Percentiles rank a stretch among this genome's conserved stretches.
Evolutionary conservation across 2,113 vertebrate species (phyloP).

Genomic region (Calyptomena viridis): DNA sequence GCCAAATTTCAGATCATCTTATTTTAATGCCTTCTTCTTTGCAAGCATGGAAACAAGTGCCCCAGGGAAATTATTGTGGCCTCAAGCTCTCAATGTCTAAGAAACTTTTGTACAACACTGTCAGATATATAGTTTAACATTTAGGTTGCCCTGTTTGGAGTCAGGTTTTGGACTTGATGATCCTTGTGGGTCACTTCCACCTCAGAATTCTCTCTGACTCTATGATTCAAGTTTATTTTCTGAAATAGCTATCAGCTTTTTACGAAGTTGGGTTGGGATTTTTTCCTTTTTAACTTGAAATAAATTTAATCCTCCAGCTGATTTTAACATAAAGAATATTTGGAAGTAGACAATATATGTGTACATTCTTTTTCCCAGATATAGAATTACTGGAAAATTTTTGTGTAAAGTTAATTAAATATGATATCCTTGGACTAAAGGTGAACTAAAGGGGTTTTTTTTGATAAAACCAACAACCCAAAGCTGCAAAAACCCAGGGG

Average conservation of each 20-base stretch:
- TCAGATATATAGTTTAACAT: not conserved
- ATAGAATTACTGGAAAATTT: not conserved
- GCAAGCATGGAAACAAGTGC: not conserved
- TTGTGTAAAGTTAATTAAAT: not conserved
- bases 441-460: not conserved
- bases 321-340: not conserved
- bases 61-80: not conserved
- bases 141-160: not conserved
- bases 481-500: not conserved
- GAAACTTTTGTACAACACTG: not conserved
- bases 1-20: not conserved
- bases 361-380: not conserved
- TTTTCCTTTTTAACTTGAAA: not conserved
- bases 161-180: not conserved
- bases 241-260: not conserved
- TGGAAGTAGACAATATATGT: not conserved
- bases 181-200: accelerated
- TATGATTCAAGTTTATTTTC: not conserved
- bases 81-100: accelerated
- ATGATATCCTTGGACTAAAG: not conserved
- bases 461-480: not conserved
- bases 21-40: not conserved
- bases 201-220: not conserved
- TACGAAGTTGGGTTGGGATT: not conserved
- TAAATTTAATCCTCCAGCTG: not conserved